These are phyloP conservation scores for Acinonyx jubatus DNA, from an alignment of 2,113 vertebrate species.

Conservation along the genomic window DNA sequence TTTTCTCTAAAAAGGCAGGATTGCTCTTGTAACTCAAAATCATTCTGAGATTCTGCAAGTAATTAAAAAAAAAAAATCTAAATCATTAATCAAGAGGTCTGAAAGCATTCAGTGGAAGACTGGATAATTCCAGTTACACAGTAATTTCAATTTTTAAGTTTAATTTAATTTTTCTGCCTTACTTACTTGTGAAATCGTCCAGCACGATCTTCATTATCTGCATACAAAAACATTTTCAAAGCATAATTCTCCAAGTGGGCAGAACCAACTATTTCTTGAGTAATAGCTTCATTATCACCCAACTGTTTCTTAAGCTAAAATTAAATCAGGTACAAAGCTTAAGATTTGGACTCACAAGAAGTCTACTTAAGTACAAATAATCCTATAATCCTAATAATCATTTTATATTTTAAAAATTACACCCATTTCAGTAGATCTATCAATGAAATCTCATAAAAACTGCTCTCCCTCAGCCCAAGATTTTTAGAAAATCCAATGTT, in stretches of 20 bases:
- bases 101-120: background rate
- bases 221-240: conserved; percentile 98
- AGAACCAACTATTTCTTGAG: conserved; percentile 96
- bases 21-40: background rate
- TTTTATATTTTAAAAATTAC: conserved; percentile 15
- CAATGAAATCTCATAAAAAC: background rate
- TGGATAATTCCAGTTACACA: background rate
- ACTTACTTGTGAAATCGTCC: conserved; percentile 97
- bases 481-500: conserved; percentile 8
- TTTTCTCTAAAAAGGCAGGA: background rate
- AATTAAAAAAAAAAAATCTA: background rate
- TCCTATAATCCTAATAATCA: conserved; percentile 29
- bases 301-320: conserved; percentile 97
- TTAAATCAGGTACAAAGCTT: conserved; percentile 60
- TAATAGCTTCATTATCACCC: conserved; percentile 94
- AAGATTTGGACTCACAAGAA: conserved; percentile 17
- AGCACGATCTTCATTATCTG: conserved; percentile 96
- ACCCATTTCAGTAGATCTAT: background rate
- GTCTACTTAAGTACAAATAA: background rate
- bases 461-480: background rate
- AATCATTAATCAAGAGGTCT: background rate
- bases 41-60: background rate
- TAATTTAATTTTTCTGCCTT: conserved; percentile 48
- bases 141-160: background rate
- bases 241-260: conserved; percentile 99